Percentiles rank a stretch among this genome's conserved stretches.
Conservation (phyloP, 2,888 invertebrate species). For the Eumacrocentrus americanus region DNA sequence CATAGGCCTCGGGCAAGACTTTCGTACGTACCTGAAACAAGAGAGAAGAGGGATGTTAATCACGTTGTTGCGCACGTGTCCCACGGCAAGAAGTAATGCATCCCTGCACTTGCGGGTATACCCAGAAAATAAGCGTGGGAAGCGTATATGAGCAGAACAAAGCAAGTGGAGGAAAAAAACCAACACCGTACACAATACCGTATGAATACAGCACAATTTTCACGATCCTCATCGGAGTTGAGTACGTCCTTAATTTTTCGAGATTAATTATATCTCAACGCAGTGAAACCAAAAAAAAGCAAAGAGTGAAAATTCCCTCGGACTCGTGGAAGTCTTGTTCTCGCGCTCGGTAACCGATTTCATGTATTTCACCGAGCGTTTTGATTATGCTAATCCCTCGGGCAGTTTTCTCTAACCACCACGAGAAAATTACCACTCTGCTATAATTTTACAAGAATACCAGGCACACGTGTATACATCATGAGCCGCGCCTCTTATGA, state of each 20-base stretch:
- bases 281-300: neutral
- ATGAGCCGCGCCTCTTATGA: neutral
- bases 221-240: neutral
- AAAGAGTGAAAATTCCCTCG: neutral
- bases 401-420: slow-evolving; percentile 22
- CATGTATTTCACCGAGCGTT: slow-evolving; percentile 36
- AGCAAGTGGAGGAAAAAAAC: neutral
- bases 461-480: neutral
- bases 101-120: slow-evolving; percentile 3
- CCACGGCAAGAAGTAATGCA: slow-evolving; percentile 12
- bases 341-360: slow-evolving; percentile 28
- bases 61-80: slow-evolving; percentile 22
- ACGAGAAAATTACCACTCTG: slow-evolving; percentile 26
- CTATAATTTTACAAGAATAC: slow-evolving; percentile 12
- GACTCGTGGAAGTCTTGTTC: too few relatives aligned
- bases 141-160: neutral
- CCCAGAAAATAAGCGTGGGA: slow-evolving; percentile 2
- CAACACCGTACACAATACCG: neutral
- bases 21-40: slow-evolving; percentile 39
- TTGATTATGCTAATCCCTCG: slow-evolving; percentile 40
- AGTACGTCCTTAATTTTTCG: slow-evolving; percentile 3
- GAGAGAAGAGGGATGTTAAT: slow-evolving; percentile 26
- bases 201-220: neutral
- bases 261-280: slow-evolving; percentile 11
- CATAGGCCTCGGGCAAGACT: slow-evolving; percentile 34